Evolutionary conservation across 2,888 invertebrate species (phyloP), one percentile per base, ranked within the genome.

Genomic region (Branchipolynoe longqiensis): DNA sequence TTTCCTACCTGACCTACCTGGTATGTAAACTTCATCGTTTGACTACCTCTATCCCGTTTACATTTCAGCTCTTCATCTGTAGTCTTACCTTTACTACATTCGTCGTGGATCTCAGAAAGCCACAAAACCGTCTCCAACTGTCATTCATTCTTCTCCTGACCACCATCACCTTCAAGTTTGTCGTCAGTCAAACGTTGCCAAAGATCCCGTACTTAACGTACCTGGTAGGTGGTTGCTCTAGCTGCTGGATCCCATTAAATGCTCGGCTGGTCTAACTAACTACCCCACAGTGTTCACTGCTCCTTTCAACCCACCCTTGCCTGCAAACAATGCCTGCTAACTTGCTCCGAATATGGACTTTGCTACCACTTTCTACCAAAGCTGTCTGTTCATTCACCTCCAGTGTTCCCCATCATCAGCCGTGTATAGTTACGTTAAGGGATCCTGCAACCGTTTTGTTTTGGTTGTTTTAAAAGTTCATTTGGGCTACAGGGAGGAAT

Each of bases 91-190:
- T 90, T 84, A 83, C 89, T 28, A 90, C 90, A 40, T 90, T 90
- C 86, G 87, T 90, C 41, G 90, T 90, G n/a, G 88, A 89, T 28
- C 84, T 88, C 22, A 84, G 83, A 62, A 83, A 88, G 48, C 89
- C 90, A 36, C 90, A 90, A 85, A 90, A 90, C 83, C 86, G 90
- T 25, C 89, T 90, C 33, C 90, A 90, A 86, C 84, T 90, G 38
- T 89, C 89, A 62, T 90, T 90, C 87, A 89, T 89, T 41, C 87
- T 90, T 14, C 86, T 90, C 12, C 87, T 90, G 41, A 90, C 90
- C 36, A 88, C 89, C 40, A 89, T 90, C 85, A 90, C 90, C 48
- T 90, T 90, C 85, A 90, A 90, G 85, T 90, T 90, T 86, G 90
- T 90, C 85, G 89, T 90, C 86, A 90, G 88, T 84, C 89, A 90